phyloP scores from a whole-genome alignment of 2,113 vertebrate genomes.

The Hymenochirus boettgeri region DNA sequence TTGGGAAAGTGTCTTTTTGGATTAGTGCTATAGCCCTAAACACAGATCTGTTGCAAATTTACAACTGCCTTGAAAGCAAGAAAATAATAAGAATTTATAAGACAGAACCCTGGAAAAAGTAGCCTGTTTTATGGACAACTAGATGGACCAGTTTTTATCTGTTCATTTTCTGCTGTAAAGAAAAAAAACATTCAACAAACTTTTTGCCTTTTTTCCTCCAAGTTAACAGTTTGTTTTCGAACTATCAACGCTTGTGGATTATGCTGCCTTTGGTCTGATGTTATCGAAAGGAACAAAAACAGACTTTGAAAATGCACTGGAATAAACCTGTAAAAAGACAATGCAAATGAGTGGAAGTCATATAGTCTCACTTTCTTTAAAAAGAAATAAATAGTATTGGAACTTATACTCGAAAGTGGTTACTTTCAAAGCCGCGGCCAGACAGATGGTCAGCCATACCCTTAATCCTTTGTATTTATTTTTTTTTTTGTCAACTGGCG shows the following conservation, averaged over 20 bases:
- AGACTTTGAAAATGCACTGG: constrained; percentile 31
- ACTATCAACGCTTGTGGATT: background rate
- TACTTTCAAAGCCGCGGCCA: background rate
- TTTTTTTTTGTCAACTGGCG: no score
- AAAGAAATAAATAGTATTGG: background rate
- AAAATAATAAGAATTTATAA: constrained; percentile 4
- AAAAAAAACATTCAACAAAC: constrained; percentile 3
- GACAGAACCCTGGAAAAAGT: background rate
- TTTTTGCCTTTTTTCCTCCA: background rate
- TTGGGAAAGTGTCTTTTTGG: background rate
- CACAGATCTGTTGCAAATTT: constrained; percentile 16
- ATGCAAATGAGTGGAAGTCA: background rate
- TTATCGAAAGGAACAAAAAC: constrained; percentile 1
- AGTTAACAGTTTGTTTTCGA: constrained; percentile 6
- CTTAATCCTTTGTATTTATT: background rate
- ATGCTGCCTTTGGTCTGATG: constrained; percentile 4
- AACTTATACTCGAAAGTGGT: background rate
- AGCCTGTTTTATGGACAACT: constrained; percentile 27
- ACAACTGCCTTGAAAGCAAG: constrained; percentile 1
- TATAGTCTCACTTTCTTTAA: background rate
- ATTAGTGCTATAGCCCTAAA: background rate
- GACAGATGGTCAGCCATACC: background rate
- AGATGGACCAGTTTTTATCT: constrained; percentile 8
- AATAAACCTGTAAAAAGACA: constrained; percentile 17
- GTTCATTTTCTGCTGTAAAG: constrained; percentile 31